These are phyloP conservation scores for human (Homo sapiens) DNA, from an alignment of 2,113 vertebrate species.

Conservation along the genomic window DNA sequence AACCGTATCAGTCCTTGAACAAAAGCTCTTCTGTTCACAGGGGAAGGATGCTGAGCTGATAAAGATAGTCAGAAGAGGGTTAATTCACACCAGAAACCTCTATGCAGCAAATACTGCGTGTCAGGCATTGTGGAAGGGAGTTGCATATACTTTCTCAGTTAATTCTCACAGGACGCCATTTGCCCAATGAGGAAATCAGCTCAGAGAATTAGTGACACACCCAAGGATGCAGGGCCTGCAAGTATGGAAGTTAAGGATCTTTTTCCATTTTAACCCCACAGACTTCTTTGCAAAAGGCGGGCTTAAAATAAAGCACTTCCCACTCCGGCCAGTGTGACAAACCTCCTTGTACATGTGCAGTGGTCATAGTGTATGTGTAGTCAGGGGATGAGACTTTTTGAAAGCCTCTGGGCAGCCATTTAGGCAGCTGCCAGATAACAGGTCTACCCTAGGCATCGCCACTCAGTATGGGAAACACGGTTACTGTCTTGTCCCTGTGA, in stretches of 20 bases:
- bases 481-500: not conserved
- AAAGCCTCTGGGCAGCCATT: too few species aligned
- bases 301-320: not conserved
- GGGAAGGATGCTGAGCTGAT: not conserved
- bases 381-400: too few species aligned
- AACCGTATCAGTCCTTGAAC: not conserved
- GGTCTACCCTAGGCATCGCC: too few species aligned
- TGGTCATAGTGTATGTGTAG: not conserved
- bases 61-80: not conserved
- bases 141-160: not conserved
- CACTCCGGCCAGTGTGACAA: not conserved
- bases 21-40: not conserved
- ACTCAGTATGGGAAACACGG: not conserved
- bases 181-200: not conserved
- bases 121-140: not conserved
- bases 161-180: not conserved
- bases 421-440: too few species aligned
- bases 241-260: not conserved
- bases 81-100: not conserved
- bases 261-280: conserved; percentile 3
- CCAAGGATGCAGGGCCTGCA: not conserved
- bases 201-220: not conserved
- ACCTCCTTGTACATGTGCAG: not conserved
- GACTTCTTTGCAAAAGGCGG: not conserved
- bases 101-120: not conserved